Conservation (phyloP, 2,888 invertebrate genomes). For the Elmis aenea region DNA sequence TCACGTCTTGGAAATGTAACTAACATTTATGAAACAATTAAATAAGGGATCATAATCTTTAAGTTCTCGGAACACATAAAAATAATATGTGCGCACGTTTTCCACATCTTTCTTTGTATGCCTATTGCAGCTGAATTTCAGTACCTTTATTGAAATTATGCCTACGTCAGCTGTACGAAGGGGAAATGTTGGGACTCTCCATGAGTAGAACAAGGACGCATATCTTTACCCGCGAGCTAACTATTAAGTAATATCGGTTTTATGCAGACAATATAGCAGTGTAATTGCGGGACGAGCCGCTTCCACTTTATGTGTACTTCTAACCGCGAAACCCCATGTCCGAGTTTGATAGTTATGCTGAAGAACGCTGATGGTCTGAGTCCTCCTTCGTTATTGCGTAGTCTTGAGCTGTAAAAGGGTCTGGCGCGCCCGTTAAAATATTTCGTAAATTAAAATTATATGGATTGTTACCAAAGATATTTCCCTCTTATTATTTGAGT, state of each 20-base stretch:
- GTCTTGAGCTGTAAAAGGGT: too few species aligned
- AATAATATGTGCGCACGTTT: constrained; percentile 8
- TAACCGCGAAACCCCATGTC: constrained; percentile 22
- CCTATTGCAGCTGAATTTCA: constrained; percentile 4
- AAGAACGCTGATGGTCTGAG: constrained; percentile 12
- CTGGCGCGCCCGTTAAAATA: too few species aligned
- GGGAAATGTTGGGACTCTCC: too few species aligned
- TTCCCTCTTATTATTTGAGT: not conserved
- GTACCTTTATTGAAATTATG: too few species aligned
- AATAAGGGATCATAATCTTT: constrained; percentile 9
- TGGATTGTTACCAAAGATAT: too few species aligned
- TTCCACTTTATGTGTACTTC: constrained; percentile 27
- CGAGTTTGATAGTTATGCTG: constrained; percentile 23
- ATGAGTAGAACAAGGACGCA: too few species aligned
- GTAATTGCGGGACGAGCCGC: constrained; percentile 32
- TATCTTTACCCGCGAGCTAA: too few species aligned
- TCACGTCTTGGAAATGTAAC: too few species aligned
- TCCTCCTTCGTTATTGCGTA: constrained; percentile 9
- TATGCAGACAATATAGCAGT: constrained; percentile 30
- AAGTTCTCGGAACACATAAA: constrained; percentile 6
- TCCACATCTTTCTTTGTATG: constrained; percentile 7
- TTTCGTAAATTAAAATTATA: too few species aligned
- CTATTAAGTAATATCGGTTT: constrained; percentile 35
- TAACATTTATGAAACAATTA: too few species aligned
- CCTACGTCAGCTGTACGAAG: too few species aligned